phyloP scores from a whole-genome alignment of 2,888 invertebrate genomes.

The Eupithecia subfuscata region DNA sequence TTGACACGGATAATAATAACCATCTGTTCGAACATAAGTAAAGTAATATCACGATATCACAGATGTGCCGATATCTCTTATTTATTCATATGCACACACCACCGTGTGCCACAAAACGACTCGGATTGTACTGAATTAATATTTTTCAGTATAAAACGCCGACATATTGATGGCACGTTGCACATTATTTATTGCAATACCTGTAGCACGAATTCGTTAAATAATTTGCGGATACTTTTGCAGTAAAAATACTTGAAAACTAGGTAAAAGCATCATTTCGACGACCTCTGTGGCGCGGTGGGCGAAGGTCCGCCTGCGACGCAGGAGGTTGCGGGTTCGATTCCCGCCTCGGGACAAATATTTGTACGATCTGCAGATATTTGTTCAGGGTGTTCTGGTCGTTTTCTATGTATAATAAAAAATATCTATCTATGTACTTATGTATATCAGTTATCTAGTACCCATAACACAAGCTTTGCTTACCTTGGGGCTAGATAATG shows the following conservation, averaged over 20 bases:
- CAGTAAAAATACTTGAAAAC: neutral
- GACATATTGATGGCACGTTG: slow-evolving; percentile 50
- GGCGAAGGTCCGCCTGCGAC: too few species aligned
- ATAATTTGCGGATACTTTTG: neutral
- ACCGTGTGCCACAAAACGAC: slow-evolving; percentile 15
- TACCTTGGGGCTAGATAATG: too few species aligned
- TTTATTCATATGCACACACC: slow-evolving; percentile 8
- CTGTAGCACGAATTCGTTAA: neutral
- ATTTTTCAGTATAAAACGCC: slow-evolving; percentile 37
- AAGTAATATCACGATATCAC: neutral
- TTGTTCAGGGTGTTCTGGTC: too few species aligned
- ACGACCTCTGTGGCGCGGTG: too few species aligned
- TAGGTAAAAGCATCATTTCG: neutral
- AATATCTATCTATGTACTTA: too few species aligned
- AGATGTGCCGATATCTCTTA: slow-evolving; percentile 9
- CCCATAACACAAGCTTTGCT: too few species aligned
- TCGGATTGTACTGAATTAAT: slow-evolving; percentile 28
- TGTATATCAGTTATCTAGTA: too few species aligned
- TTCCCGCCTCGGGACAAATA: too few species aligned
- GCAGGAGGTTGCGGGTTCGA: too few species aligned
- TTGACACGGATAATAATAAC: neutral
- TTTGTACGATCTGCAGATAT: too few species aligned
- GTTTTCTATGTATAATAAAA: too few species aligned
- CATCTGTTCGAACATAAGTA: neutral
- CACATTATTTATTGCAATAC: slow-evolving; percentile 50